phyloP scores from a whole-genome alignment of 1,140 invertebrate species.

The fruit fly (Drosophila melanogaster) region DNA sequence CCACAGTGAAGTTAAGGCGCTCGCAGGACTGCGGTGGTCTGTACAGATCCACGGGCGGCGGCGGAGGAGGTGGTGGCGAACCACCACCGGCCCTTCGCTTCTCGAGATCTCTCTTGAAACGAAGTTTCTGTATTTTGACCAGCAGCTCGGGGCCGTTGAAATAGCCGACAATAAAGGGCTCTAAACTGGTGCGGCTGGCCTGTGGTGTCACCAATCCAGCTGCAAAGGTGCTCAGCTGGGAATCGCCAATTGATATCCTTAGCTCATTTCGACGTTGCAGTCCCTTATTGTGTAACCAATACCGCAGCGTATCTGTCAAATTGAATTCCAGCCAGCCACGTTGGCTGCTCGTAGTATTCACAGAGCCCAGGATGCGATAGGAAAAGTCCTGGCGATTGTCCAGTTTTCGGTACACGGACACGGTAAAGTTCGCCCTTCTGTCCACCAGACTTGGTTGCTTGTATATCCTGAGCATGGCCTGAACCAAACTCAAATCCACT shows the following conservation, averaged over 20 bases:
- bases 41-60: slow-evolving; percentile 38
- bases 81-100: slow-evolving; percentile 43
- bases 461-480: slow-evolving; percentile 69
- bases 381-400: slow-evolving; percentile 48
- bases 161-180: slow-evolving; percentile 79
- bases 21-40: slow-evolving; percentile 70
- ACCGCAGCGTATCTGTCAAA: slow-evolving; percentile 57
- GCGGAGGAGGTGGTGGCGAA: neutral
- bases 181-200: slow-evolving; percentile 38
- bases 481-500: slow-evolving; percentile 54
- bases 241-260: slow-evolving; percentile 48
- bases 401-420: slow-evolving; percentile 62
- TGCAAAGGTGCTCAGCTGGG: slow-evolving; percentile 34
- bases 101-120: slow-evolving; percentile 71
- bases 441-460: slow-evolving; percentile 58
- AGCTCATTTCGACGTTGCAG: slow-evolving; percentile 53
- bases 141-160: slow-evolving; percentile 79
- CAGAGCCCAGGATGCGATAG: slow-evolving; percentile 62
- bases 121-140: slow-evolving; percentile 72
- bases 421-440: slow-evolving; percentile 45
- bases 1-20: slow-evolving; percentile 78
- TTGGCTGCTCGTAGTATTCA: slow-evolving; percentile 62
- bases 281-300: slow-evolving; percentile 55
- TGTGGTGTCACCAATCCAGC: slow-evolving; percentile 53
- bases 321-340: slow-evolving; percentile 80